A percentile compares a stretch with the other conserved stretches of the same genome.
These are phyloP conservation scores for Hippocampus mohnikei DNA, from an alignment of 2,113 vertebrate species.

Conservation along the genomic window DNA sequence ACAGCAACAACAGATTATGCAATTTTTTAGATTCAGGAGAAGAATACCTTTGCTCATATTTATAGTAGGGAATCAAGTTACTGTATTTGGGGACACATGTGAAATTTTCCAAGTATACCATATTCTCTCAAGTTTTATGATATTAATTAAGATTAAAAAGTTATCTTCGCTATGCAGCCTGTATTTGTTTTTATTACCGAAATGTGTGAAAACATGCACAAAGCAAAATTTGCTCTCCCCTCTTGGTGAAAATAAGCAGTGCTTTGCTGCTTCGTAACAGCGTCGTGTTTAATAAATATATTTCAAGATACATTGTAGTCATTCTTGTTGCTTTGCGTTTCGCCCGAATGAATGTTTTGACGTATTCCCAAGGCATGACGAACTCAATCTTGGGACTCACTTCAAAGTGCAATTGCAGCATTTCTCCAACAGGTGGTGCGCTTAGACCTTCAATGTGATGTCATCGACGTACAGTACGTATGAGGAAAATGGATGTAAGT, in stretches of 20 bases:
- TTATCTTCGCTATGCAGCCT: not conserved
- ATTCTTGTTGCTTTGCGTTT: too few species aligned
- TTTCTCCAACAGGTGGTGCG: too few species aligned
- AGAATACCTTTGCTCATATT: not conserved
- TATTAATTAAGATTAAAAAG: not conserved
- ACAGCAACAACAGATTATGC: constrained; percentile 25
- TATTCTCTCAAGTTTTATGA: not conserved
- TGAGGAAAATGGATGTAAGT: too few species aligned
- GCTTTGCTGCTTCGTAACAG: not conserved
- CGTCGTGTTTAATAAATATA: not conserved
- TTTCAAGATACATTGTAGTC: not conserved
- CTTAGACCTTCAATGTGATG: too few species aligned
- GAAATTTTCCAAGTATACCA: not conserved
- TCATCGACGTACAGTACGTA: too few species aligned
- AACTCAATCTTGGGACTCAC: too few species aligned
- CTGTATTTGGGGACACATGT: too few species aligned
- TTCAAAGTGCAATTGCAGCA: too few species aligned
- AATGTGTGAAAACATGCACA: not conserved
- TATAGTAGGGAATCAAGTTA: not conserved
- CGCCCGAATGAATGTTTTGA: too few species aligned
- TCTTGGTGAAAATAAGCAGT: not conserved
- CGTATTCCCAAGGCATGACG: too few species aligned
- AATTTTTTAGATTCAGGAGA: constrained; percentile 18
- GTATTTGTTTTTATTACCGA: not conserved
- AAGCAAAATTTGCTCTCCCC: not conserved